phyloP scores from a whole-genome alignment of 2,113 vertebrate genomes.

The Hepsetus odoe region DNA sequence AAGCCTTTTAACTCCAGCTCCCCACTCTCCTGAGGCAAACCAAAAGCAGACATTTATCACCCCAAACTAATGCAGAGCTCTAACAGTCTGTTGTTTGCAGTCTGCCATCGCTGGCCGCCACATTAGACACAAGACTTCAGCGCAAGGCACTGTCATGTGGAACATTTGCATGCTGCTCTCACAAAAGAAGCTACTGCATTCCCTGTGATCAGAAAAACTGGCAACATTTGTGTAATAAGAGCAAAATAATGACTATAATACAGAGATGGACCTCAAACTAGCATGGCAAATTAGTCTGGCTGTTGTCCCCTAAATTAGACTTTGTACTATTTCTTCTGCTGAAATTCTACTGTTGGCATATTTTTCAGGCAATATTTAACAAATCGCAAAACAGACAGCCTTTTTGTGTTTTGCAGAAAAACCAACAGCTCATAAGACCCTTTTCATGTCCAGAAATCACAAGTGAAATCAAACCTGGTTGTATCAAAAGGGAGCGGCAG shows the following conservation, averaged over 20 bases:
- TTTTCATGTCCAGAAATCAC: constrained; percentile 56
- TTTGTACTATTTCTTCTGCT: no score
- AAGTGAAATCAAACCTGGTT: constrained; percentile 56
- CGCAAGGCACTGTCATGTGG: background rate
- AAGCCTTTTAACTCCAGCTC: constrained; percentile 4
- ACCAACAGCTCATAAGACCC: constrained; percentile 60
- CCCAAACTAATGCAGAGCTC: background rate
- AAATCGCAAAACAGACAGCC: background rate
- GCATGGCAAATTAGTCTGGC: constrained; percentile 1
- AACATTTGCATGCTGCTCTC: no score
- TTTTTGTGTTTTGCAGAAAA: constrained; percentile 6
- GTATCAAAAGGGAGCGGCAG: constrained; percentile 53
- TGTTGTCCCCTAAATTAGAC: background rate
- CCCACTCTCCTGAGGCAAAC: background rate
- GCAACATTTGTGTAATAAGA: background rate
- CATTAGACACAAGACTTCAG: background rate
- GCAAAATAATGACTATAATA: background rate
- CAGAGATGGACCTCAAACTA: background rate
- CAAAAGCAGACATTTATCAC: background rate
- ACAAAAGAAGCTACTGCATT: background rate
- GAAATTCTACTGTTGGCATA: no score
- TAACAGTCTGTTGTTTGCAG: background rate
- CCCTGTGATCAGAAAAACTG: background rate
- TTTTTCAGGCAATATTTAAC: no score
- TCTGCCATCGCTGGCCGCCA: background rate